A percentile compares a stretch with the other conserved stretches of the same genome.
These are phyloP conservation scores for Drosophila robusta DNA, from an alignment of 2,888 invertebrate species.

Conservation along the genomic window DNA sequence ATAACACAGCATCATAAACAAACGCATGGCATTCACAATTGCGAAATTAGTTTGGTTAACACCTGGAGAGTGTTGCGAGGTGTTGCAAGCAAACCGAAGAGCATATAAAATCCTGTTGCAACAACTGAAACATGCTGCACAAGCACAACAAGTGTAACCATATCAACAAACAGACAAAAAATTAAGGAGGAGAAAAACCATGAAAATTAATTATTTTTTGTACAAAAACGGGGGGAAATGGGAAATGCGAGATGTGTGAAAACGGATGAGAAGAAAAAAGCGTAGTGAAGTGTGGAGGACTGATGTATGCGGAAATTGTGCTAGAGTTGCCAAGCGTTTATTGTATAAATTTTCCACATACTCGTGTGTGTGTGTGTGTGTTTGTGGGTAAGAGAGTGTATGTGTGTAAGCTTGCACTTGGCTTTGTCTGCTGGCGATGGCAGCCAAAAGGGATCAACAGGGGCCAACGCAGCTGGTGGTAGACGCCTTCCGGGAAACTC, in stretches of 20 bases:
- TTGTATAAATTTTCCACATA: conserved; percentile 61
- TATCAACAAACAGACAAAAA: conserved; percentile 11
- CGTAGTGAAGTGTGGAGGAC: conserved; percentile 59
- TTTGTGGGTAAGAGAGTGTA: neutral
- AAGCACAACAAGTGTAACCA: conserved; percentile 14
- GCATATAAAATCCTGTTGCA: conserved; percentile 23
- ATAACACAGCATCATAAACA: conserved; percentile 9
- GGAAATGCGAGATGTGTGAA: conserved; percentile 38
- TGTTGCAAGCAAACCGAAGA: conserved; percentile 18
- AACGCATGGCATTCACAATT: conserved; percentile 40
- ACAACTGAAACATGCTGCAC: conserved; percentile 5
- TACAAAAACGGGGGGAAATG: conserved; percentile 29
- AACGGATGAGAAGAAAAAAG: conserved; percentile 47
- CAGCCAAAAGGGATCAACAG: conserved; percentile 52
- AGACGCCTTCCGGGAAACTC: conserved; percentile 63
- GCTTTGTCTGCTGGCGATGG: conserved; percentile 44
- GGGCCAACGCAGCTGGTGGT: conserved; percentile 65
- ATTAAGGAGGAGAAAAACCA: conserved; percentile 43
- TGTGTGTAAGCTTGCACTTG: conserved; percentile 25
- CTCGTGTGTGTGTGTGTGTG: neutral
- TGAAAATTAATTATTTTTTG: conserved; percentile 77
- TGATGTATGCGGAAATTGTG: conserved; percentile 68
- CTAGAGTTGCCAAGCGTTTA: conserved; percentile 51
- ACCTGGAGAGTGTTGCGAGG: conserved; percentile 48
- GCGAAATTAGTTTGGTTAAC: conserved; percentile 64